A percentile compares a stretch with the other conserved stretches of the same genome.
Conservation (phyloP, 2,113 vertebrate species). For the Speoplatyrhinus poulsoni region DNA sequence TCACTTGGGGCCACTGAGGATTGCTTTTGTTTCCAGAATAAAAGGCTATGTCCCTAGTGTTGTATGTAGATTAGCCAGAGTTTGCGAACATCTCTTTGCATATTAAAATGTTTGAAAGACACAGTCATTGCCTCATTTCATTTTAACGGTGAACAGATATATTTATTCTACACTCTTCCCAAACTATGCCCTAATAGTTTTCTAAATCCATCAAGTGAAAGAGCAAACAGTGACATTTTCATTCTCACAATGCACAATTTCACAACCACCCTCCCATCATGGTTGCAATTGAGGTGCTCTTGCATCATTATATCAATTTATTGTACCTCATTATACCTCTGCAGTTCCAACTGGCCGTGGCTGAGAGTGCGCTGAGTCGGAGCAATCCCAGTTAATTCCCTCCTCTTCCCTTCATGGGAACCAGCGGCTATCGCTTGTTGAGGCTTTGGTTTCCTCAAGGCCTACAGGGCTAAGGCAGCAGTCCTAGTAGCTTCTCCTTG, state of each 20-base stretch:
- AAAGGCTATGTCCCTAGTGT: constrained; percentile 47
- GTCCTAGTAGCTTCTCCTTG: not conserved
- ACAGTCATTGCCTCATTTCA: constrained; percentile 11
- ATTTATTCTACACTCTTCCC: constrained; percentile 11
- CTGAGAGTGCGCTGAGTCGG: constrained; percentile 56
- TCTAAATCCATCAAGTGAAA: not conserved
- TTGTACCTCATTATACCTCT: constrained; percentile 55
- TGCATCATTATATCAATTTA: constrained; percentile 63
- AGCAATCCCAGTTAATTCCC: constrained; percentile 72
- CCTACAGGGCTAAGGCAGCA: constrained; percentile 52
- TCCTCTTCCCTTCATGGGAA: constrained; percentile 70
- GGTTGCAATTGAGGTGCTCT: constrained; percentile 49
- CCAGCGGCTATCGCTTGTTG: constrained; percentile 55
- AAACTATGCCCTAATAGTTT: not conserved
- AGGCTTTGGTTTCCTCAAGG: constrained; percentile 41
- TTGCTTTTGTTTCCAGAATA: constrained; percentile 49
- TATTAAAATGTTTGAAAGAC: constrained; percentile 48
- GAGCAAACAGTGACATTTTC: not conserved
- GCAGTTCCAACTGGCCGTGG: constrained; percentile 57
- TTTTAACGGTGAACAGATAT: not conserved
- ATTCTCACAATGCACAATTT: not conserved
- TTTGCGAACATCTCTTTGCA: constrained; percentile 68
- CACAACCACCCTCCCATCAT: not conserved
- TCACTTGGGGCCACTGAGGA: constrained; percentile 46
- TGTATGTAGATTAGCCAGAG: constrained; percentile 58